These are phyloP conservation scores for Triplophysa dalaica DNA, from an alignment of 2,113 vertebrate genomes.

Conservation along the genomic window DNA sequence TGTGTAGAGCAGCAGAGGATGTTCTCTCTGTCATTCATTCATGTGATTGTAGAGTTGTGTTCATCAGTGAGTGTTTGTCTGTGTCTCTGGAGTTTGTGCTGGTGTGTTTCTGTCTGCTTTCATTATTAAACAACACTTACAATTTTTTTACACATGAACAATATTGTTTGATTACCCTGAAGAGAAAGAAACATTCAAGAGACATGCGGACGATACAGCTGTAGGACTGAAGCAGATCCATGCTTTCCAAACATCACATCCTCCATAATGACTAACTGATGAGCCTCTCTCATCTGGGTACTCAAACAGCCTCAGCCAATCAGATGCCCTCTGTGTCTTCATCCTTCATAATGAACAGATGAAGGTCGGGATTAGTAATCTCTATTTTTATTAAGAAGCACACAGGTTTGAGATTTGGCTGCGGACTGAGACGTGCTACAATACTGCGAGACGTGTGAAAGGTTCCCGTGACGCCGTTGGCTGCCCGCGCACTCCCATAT, in stretches of 20 bases:
- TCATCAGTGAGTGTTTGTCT: too few species aligned
- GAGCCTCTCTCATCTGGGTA: slow-evolving; percentile 49
- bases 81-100: too few species aligned
- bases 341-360: neutral
- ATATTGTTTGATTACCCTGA: too few species aligned
- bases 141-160: too few species aligned
- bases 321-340: slow-evolving; percentile 14
- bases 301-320: slow-evolving; percentile 40
- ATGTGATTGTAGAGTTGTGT: too few species aligned
- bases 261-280: slow-evolving; percentile 47
- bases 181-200: too few species aligned
- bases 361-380: neutral
- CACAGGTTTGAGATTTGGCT: neutral
- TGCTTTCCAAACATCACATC: slow-evolving; percentile 27
- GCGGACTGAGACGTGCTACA: neutral
- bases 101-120: too few species aligned
- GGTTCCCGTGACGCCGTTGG: slow-evolving; percentile 12
- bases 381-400: slow-evolving; percentile 4
- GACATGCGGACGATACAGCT: slow-evolving; percentile 29
- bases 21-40: too few species aligned
- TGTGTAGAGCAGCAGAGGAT: too few species aligned
- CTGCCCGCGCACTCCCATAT: neutral
- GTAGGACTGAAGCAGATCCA: neutral
- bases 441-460: slow-evolving; percentile 36
- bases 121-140: too few species aligned